Percentiles rank a stretch among this genome's conserved stretches.
Evolutionary conservation across 2,797 vertebrate species (phyloP).

Genomic region (Nyctibius grandis): DNA sequence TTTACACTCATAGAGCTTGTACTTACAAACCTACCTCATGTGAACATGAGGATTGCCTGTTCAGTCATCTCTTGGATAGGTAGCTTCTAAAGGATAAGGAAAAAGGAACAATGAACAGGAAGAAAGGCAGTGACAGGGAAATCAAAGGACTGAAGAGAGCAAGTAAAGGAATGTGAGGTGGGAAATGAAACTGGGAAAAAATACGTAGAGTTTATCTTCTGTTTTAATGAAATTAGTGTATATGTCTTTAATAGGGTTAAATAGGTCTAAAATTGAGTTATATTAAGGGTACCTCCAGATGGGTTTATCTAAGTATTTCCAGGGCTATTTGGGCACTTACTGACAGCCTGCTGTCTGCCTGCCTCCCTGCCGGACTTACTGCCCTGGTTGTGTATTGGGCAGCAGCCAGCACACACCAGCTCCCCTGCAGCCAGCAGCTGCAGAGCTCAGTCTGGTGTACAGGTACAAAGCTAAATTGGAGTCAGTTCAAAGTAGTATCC

Average conservation of each 20-base stretch:
- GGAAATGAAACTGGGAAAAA: not conserved
- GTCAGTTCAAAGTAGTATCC: not conserved
- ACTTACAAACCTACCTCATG: not conserved
- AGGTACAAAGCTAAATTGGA: not conserved
- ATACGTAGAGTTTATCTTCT: not conserved
- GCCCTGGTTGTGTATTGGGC: not conserved
- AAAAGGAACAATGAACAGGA: not conserved
- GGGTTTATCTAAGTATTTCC: not conserved
- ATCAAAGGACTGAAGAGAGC: not conserved
- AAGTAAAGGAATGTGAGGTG: not conserved
- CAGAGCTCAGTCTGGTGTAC: not conserved
- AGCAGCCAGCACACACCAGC: not conserved
- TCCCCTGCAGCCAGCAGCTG: not conserved
- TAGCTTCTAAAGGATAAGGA: not conserved
- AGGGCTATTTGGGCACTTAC: not conserved
- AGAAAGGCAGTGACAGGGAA: not conserved
- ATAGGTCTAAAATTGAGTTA: not conserved
- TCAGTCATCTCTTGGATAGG: not conserved
- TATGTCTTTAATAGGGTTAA: not conserved
- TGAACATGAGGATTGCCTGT: not conserved
- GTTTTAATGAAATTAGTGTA: not conserved
- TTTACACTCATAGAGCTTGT: not conserved
- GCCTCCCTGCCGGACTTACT: not conserved
- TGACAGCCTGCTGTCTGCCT: not conserved
- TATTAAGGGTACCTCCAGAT: not conserved